These are phyloP conservation scores for Pitangus sulphuratus DNA, from an alignment of 2,797 vertebrate genomes.

Conservation along the genomic window DNA sequence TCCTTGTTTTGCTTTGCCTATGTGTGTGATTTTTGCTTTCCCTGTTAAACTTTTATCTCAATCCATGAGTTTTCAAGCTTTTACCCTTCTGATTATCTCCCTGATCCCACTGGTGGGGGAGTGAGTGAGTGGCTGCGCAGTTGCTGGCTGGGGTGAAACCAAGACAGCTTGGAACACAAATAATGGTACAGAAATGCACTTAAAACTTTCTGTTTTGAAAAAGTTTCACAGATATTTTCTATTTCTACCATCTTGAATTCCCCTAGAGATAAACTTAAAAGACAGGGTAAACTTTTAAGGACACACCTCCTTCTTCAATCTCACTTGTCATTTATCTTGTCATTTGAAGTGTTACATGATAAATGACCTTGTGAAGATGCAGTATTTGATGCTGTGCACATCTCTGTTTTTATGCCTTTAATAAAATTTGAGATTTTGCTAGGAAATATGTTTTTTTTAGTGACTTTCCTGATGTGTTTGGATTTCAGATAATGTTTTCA, in stretches of 20 bases:
- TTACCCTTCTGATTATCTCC: accelerated
- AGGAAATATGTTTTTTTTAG: neutral
- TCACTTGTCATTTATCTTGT: neutral
- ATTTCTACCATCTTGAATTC: neutral
- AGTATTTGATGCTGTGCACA: neutral
- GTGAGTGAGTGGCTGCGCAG: neutral
- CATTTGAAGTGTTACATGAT: neutral
- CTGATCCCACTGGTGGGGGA: neutral
- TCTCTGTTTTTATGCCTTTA: neutral
- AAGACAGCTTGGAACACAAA: neutral
- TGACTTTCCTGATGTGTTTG: neutral
- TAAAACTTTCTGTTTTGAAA: neutral
- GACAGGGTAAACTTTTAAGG: neutral
- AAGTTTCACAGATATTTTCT: neutral
- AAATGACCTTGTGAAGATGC: neutral
- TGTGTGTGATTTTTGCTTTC: neutral
- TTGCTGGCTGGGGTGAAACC: neutral
- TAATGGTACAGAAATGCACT: neutral
- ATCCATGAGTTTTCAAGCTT: neutral
- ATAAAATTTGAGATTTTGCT: neutral
- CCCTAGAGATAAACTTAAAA: neutral
- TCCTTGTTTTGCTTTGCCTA: neutral
- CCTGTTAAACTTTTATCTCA: neutral
- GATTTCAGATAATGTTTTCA: neutral
- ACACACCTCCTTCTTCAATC: neutral